Base-by-base conservation (phyloP, 2,888 invertebrate species). In the Caenorhabditis uteleia region DNA sequence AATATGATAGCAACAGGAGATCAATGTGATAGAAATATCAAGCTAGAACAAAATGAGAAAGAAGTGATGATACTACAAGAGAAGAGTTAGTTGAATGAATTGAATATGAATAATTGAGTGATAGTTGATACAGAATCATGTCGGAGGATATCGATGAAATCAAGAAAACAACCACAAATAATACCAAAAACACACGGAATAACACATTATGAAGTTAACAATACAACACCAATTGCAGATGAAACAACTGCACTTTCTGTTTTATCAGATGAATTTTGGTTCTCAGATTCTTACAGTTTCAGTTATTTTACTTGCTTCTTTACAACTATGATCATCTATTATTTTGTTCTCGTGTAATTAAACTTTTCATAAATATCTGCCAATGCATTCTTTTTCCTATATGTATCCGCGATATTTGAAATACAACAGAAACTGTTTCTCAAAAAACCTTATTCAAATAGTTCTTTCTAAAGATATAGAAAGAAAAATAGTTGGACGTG, bases 11-110 rank as follows among this genome's bases (percentile, higher is more conserved):
- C 70, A 0, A 65, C 74, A 2, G 75, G 77, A 34, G 67, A 70
- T 34, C 68, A 74, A 36, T 77, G 77, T 34, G 62, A 62, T n/a
- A 25, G 77, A 12, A 65, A 75, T 46, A 70, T 74, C 54, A 70
- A 70, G 42, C 77, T 77, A 46, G 56, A 57, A 4, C 68, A 68
- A 23, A 69, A 77, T 39, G 49, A 56, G 3, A 66, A 74, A 8
- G 46, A 62, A 18, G 70, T 69, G 7, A 59, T 69, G 33, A 51
- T 68, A 27, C 33, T 74, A 14, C 49, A 70, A n/a, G 69, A 74
- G 38, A 50, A 59, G 43, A 31, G 71, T 64, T 18, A 18, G 44
- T 51, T 29, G 47, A 29, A 38, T 23, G 25, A 16, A n/a, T 29
- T 27, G 5, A 12, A 23, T 40, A 18, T 5, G 10, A 29, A 18